These are phyloP conservation scores for Camponotus fellah DNA, from an alignment of 2,888 invertebrate species.

Conservation along the genomic window DNA sequence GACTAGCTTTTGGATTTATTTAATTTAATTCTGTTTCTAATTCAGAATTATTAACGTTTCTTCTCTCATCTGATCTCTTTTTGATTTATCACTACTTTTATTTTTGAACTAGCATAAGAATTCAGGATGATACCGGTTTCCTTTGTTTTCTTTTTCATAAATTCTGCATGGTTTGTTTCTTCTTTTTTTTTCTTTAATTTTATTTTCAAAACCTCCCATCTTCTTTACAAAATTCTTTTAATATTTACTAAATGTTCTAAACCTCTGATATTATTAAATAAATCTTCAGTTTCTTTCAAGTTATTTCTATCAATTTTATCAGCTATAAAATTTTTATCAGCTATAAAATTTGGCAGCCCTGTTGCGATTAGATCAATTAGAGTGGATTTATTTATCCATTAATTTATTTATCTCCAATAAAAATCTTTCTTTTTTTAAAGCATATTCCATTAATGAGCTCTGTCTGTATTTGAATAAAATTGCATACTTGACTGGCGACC, in stretches of 20 bases:
- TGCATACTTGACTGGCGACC: conserved; percentile 19
- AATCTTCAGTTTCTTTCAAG: background rate
- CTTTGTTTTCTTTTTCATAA: background rate
- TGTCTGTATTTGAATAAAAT: background rate
- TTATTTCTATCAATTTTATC: conserved; percentile 13
- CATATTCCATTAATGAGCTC: background rate
- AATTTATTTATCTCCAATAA: conserved; percentile 17
- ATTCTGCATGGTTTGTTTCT: background rate
- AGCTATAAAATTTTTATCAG: background rate
- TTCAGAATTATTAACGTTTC: conserved; percentile 62
- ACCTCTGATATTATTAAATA: background rate
- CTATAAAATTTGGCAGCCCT: conserved; percentile 16
- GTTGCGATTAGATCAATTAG: conserved; percentile 10
- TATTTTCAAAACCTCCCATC: too few species aligned
- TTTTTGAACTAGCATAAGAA: conserved; percentile 24
- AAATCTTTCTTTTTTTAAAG: conserved; percentile 19
- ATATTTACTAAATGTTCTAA: too few species aligned
- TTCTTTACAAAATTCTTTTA: too few species aligned
- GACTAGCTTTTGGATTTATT: conserved; percentile 35
- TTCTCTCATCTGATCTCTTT: background rate
- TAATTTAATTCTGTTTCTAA: conserved; percentile 18
- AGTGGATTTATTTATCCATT: background rate
- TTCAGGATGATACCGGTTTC: conserved; percentile 17
- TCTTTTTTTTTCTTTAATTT: too few species aligned
- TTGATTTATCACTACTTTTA: background rate